phyloP scores from a whole-genome alignment of 2,113 vertebrate species.

The Gavia stellata region DNA sequence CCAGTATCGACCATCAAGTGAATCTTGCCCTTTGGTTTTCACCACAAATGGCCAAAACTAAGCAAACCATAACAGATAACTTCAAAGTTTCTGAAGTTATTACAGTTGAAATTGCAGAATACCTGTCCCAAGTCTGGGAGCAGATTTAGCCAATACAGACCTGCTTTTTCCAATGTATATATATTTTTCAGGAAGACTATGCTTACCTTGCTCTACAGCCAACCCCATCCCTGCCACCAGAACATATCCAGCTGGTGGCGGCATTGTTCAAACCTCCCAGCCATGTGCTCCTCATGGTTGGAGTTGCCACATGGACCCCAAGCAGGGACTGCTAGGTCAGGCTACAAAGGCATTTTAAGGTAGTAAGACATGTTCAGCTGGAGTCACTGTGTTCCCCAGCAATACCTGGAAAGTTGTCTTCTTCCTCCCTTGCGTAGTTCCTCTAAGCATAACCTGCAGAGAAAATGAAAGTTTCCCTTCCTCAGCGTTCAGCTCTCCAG shows the following conservation, averaged over 20 bases:
- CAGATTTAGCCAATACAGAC: background rate
- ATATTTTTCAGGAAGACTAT: background rate
- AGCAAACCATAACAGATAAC: background rate
- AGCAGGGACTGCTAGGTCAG: background rate
- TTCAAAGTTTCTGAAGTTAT: background rate
- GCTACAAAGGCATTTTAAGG: background rate
- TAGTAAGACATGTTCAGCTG: background rate
- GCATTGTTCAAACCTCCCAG: conserved; percentile 21
- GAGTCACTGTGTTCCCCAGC: background rate
- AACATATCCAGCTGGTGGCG: background rate
- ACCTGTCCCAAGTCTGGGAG: background rate
- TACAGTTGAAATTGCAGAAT: background rate
- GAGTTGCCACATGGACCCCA: background rate
- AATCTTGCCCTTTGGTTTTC: background rate
- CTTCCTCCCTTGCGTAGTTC: background rate
- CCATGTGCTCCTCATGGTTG: background rate
- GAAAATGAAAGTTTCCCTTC: background rate
- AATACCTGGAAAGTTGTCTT: background rate
- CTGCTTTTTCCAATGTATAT: background rate
- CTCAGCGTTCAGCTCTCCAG: background rate
- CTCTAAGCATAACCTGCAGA: background rate
- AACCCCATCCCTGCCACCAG: background rate
- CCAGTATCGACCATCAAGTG: background rate
- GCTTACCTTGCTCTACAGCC: background rate
- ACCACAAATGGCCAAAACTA: background rate